Conservation (phyloP, 1,140 invertebrate genomes). For the Theocolax elegans region DNA sequence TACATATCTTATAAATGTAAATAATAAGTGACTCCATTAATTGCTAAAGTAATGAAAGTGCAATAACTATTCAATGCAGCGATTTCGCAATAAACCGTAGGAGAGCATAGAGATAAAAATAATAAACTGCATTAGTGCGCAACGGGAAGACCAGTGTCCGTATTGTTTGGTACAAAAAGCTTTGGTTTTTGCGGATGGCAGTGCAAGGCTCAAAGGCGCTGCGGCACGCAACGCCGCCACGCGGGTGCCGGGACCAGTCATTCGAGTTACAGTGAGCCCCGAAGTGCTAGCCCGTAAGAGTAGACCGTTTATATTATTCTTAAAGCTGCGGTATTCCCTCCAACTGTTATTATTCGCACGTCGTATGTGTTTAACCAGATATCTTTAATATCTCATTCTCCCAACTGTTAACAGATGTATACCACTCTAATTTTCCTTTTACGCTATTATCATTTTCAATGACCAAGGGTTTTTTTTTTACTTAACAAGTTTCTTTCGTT, state of each 20-base stretch:
- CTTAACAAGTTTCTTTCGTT: too few species aligned
- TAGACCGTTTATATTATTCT: constrained; percentile 25
- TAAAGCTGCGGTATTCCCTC: not conserved
- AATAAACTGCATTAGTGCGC: constrained; percentile 30
- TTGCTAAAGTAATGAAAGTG: too few species aligned
- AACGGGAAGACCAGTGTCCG: not conserved
- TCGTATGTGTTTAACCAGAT: too few species aligned
- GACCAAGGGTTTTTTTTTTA: too few species aligned
- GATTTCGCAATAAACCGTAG: too few species aligned
- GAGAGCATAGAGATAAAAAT: constrained; percentile 7
- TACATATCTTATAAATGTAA: too few species aligned
- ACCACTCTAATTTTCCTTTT: too few species aligned
- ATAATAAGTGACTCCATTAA: too few species aligned
- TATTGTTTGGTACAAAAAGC: constrained; percentile 19
- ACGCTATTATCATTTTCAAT: too few species aligned
- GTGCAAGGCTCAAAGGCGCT: constrained; percentile 8
- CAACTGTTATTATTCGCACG: not conserved
- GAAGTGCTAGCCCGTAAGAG: constrained; percentile 21
- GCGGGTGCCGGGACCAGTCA: constrained; percentile 4
- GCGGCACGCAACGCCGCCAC: constrained; percentile 25
- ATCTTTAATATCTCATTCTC: too few species aligned
- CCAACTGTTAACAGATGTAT: too few species aligned
- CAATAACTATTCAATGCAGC: too few species aligned
- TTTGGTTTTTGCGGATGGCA: constrained; percentile 6
- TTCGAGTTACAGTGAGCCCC: not conserved